Conservation (phyloP, 2,888 invertebrate genomes). For the Zygothrica quintamaculata region DNA sequence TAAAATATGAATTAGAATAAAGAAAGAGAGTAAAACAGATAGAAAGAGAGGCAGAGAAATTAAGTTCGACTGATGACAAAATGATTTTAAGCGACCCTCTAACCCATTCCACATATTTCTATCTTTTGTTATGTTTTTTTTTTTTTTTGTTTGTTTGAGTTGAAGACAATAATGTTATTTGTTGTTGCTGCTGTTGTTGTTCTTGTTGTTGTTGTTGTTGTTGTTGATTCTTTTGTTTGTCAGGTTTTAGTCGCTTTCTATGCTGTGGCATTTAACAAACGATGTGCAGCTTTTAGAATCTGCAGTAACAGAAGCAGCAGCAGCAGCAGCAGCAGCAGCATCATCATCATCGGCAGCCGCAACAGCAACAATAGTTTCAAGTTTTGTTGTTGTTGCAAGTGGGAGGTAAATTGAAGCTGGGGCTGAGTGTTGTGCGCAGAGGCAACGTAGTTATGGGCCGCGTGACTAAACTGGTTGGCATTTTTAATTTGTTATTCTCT, state of each 20-base stretch:
- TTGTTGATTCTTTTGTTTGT: conserved; percentile 26
- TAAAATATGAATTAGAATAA: too few relatives aligned
- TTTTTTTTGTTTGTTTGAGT: conserved; percentile 5
- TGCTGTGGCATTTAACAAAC: conserved; percentile 46
- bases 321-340: conserved; percentile 12
- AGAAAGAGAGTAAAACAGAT: too few relatives aligned
- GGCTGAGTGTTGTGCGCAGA: neutral
- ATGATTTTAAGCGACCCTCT: conserved; percentile 37
- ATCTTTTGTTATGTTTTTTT: neutral
- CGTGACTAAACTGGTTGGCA: conserved; percentile 59
- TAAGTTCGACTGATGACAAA: neutral
- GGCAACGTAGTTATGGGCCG: conserved; percentile 26
- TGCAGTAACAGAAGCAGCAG: conserved; percentile 21
- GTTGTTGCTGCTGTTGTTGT: neutral
- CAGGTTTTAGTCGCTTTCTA: conserved; percentile 52
- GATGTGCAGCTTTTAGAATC: conserved; percentile 46
- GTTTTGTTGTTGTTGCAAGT: conserved; percentile 7
- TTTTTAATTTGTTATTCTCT: conserved; percentile 53
- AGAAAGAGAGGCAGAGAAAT: too few relatives aligned
- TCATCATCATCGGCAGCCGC: conserved; percentile 2
- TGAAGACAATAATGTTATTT: conserved; percentile 2
- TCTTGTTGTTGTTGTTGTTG: too few relatives aligned
- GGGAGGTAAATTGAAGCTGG: too few relatives aligned
- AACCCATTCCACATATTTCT: conserved; percentile 49
- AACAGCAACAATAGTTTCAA: conserved; percentile 26